These are phyloP conservation scores for Fulica atra DNA, from an alignment of 2,113 vertebrate genomes.

Conservation along the genomic window DNA sequence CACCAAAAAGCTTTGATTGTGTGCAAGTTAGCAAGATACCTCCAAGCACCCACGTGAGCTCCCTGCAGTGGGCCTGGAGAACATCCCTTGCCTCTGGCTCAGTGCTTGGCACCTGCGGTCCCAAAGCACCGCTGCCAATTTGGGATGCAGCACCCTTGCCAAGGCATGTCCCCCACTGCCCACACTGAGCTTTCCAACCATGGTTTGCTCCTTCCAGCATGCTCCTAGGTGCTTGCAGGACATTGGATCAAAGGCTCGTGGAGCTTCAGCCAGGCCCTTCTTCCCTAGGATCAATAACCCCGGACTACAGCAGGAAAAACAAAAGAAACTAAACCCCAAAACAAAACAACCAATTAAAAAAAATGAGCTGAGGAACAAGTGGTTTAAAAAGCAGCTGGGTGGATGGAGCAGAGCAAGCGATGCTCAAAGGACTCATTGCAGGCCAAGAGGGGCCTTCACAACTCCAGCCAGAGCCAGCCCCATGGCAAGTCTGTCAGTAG, in stretches of 20 bases:
- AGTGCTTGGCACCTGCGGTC: background rate
- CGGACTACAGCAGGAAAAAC: background rate
- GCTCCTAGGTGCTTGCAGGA: background rate
- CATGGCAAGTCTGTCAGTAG: background rate
- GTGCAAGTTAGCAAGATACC: background rate
- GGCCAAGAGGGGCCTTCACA: background rate
- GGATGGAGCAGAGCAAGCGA: background rate
- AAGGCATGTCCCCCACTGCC: background rate
- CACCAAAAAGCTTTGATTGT: background rate
- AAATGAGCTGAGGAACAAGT: background rate
- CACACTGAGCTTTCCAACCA: background rate
- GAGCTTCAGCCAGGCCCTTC: background rate
- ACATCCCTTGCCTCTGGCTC: background rate
- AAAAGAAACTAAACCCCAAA: no score
- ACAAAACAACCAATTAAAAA: background rate
- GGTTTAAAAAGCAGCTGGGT: background rate
- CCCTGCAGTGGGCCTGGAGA: background rate
- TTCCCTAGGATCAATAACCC: background rate
- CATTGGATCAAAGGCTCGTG: background rate
- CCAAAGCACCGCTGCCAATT: background rate
- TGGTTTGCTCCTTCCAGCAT: accelerated
- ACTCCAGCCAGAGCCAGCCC: background rate
- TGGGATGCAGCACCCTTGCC: background rate
- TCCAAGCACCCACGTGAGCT: background rate
- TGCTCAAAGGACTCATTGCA: background rate